phyloP scores from a whole-genome alignment of 1,140 invertebrate species.

The Zaprionus ghesquierei region DNA sequence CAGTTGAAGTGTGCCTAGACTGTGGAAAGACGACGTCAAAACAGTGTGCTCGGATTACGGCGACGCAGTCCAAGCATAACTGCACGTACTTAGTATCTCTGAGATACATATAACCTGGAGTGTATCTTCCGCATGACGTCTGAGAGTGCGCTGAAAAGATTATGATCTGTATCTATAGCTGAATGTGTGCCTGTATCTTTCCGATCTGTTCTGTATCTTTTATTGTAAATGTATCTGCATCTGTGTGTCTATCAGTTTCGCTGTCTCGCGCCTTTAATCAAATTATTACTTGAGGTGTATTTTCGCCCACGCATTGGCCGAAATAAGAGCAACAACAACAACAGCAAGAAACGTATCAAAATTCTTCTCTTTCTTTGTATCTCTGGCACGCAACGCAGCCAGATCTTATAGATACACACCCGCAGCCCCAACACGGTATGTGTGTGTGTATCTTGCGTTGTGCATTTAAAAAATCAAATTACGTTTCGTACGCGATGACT shows the following conservation, averaged over 20 bases:
- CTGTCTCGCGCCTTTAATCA: conserved; percentile 13
- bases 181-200: conserved; percentile 1
- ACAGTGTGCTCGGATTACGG: conserved; percentile 60
- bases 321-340: conserved; percentile 26
- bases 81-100: conserved; percentile 64
- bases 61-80: conserved; percentile 67
- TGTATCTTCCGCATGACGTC: conserved; percentile 72
- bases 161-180: not conserved
- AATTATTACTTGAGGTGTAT: conserved; percentile 35
- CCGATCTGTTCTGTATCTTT: not conserved
- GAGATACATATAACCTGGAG: conserved; percentile 19
- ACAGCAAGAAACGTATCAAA: conserved; percentile 16
- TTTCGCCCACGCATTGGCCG: conserved; percentile 33
- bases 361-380: conserved; percentile 26
- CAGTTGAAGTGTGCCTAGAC: conserved; percentile 79
- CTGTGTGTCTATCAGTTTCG: not conserved
- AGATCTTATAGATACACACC: conserved; percentile 62
- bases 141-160: conserved; percentile 25
- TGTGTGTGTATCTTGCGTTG: conserved; percentile 44
- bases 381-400: conserved; percentile 26
- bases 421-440: conserved; percentile 2
- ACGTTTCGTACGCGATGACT: conserved; percentile 40
- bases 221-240: no score
- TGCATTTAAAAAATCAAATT: conserved; percentile 72
- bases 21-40: conserved; percentile 73